Percentiles rank a stretch among this genome's conserved stretches.
phyloP scores from a whole-genome alignment of 2,113 vertebrate genomes.

The Trinectes maculatus region DNA sequence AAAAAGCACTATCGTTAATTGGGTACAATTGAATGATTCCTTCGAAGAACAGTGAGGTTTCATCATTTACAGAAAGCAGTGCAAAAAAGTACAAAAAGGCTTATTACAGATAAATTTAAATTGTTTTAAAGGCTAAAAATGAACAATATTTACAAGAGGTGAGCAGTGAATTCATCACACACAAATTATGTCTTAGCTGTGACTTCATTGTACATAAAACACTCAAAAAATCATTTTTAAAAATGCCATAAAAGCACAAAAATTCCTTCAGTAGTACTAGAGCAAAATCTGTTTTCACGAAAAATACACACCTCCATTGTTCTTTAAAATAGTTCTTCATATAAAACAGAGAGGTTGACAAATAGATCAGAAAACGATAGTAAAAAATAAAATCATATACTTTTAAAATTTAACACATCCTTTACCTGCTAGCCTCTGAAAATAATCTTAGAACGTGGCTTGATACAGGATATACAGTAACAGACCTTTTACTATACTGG shows the following conservation, averaged over 20 bases:
- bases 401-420: not conserved
- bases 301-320: not conserved
- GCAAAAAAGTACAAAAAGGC: not conserved
- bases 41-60: not conserved
- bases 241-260: constrained; percentile 8
- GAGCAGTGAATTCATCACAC: not conserved
- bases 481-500: not conserved
- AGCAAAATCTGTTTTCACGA: constrained; percentile 1
- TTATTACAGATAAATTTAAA: not conserved
- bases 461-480: constrained; percentile 5
- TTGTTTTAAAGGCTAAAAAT: constrained; percentile 12
- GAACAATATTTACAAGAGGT: constrained; percentile 30
- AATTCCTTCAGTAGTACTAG: not conserved
- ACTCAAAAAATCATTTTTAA: not conserved
- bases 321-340: constrained; percentile 1
- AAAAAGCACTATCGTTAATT: not conserved
- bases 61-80: constrained; percentile 1
- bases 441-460: constrained; percentile 1
- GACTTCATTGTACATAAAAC: not conserved
- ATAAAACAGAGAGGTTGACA: constrained; percentile 7
- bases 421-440: not conserved
- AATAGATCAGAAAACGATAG: not conserved
- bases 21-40: not conserved
- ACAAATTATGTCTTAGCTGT: not conserved
- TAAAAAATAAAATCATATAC: not conserved